phyloP scores from a whole-genome alignment of 1,140 invertebrate genomes.

The Laodelphax striatellus region DNA sequence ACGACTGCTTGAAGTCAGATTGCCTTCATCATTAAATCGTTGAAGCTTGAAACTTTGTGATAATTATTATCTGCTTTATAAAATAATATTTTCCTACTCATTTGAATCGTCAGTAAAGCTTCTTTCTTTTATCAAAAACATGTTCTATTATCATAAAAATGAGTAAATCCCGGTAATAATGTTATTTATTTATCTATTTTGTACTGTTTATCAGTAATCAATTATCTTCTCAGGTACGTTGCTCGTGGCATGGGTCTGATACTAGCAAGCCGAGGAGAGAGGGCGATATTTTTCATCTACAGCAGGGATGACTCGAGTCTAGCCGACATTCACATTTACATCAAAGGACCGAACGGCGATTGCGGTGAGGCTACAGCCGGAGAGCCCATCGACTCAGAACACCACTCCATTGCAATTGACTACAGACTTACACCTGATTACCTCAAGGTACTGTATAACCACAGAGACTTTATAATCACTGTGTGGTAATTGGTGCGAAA shows the following conservation, averaged over 20 bases:
- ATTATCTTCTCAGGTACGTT: slow-evolving; percentile 34
- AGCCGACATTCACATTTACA: slow-evolving; percentile 35
- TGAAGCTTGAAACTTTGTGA: no score
- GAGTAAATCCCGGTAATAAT: no score
- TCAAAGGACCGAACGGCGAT: slow-evolving; percentile 34
- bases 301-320: slow-evolving; percentile 35
- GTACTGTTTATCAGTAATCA: no score
- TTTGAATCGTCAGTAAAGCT: no score
- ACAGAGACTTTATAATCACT: slow-evolving; percentile 28
- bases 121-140: no score
- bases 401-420: slow-evolving; percentile 33
- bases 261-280: slow-evolving; percentile 37
- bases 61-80: no score
- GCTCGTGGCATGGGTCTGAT: slow-evolving; percentile 42
- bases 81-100: no score
- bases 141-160: no score
- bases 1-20: no score
- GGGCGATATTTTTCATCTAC: slow-evolving; percentile 37
- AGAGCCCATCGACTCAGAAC: slow-evolving; percentile 29
- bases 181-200: no score
- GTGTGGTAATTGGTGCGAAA: no score
- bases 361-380: slow-evolving; percentile 34
- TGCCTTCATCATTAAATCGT: no score
- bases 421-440: slow-evolving; percentile 33
- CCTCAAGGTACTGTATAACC: slow-evolving; percentile 27